A percentile compares a stretch with the other conserved stretches of the same genome.
phyloP scores from a whole-genome alignment of 2,888 invertebrate species.

The Dryococelus australis region DNA sequence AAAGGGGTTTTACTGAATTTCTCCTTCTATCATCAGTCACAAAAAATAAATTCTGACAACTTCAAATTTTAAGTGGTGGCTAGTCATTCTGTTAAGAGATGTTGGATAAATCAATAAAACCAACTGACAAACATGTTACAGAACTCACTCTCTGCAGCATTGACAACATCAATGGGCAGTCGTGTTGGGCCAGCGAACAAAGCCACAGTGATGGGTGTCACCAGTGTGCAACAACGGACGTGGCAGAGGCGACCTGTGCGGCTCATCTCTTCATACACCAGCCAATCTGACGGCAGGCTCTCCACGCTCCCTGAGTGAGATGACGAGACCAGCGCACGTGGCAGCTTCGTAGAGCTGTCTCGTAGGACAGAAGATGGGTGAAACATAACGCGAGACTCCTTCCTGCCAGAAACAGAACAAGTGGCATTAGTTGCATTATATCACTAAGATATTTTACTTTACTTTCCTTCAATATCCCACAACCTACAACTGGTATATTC shows the following conservation, averaged over 20 bases:
- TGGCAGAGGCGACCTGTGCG: constrained; percentile 73
- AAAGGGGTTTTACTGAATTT: too few species aligned
- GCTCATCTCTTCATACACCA: constrained; percentile 86
- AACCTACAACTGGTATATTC: too few species aligned
- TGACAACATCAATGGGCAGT: constrained; percentile 62
- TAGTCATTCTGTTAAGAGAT: too few species aligned
- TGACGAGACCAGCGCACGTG: constrained; percentile 52
- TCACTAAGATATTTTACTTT: background rate
- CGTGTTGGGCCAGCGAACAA: constrained; percentile 77
- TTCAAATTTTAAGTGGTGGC: too few species aligned
- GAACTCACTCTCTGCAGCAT: constrained; percentile 57
- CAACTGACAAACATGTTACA: too few species aligned
- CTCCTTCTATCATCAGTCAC: too few species aligned
- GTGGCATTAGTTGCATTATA: background rate
- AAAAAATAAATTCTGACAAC: too few species aligned
- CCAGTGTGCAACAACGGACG: constrained; percentile 79
- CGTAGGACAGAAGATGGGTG: constrained; percentile 68
- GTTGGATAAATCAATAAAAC: too few species aligned
- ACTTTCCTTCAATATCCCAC: too few species aligned
- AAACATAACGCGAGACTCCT: constrained; percentile 68
- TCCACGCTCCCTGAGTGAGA: constrained; percentile 58
- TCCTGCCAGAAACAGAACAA: constrained; percentile 57
- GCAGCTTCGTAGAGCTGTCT: constrained; percentile 54
- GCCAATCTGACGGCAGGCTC: constrained; percentile 78
- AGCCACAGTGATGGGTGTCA: constrained; percentile 82